Conservation (phyloP, 2,113 vertebrate species). For the Pangasianodon gigas region DNA sequence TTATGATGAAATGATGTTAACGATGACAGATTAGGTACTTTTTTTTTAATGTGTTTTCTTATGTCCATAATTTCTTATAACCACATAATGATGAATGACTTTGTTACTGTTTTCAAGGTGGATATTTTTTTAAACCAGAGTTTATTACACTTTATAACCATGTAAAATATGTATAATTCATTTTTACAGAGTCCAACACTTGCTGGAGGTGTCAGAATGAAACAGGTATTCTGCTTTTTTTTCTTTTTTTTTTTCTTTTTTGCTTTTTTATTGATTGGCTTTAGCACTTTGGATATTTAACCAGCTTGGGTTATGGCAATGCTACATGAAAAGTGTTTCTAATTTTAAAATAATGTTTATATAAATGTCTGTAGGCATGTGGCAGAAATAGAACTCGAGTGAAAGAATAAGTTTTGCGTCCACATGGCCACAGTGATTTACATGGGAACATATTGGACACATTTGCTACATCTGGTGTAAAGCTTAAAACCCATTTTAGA, state of each 20-base stretch:
- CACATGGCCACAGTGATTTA: background rate
- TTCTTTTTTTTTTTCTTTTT: background rate
- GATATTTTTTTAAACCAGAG: background rate
- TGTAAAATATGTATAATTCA: background rate
- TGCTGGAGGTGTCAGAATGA: constrained; percentile 83
- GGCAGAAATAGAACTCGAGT: background rate
- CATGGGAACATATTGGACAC: background rate
- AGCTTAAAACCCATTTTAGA: background rate
- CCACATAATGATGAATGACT: background rate
- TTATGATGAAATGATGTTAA: background rate
- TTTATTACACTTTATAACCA: background rate
- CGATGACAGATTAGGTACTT: background rate
- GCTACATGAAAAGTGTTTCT: background rate
- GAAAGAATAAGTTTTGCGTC: background rate
- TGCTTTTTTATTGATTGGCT: background rate
- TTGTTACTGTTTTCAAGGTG: background rate
- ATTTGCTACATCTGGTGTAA: background rate
- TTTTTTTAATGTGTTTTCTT: background rate
- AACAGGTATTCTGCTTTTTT: constrained; percentile 71
- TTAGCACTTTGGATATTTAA: background rate
- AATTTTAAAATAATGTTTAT: background rate
- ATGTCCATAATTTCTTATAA: background rate
- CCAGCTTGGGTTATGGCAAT: no score
- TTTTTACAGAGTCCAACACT: constrained; percentile 74
- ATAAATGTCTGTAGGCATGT: background rate